A percentile compares a stretch with the other conserved stretches of the same genome.
Conservation (phyloP, 2,888 invertebrate genomes). For the Pelosia muscerda region DNA sequence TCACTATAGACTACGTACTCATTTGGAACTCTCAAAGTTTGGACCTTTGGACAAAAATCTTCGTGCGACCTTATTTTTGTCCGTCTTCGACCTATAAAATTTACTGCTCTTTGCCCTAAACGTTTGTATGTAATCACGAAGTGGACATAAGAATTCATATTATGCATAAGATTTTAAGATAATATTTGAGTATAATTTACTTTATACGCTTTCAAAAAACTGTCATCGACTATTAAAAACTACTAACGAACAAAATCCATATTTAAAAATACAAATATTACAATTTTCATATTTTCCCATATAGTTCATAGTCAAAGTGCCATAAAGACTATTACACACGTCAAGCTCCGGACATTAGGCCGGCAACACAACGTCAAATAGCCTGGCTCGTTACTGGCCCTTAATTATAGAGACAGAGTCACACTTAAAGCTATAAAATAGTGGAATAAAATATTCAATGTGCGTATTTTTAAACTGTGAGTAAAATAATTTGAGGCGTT, state of each 20-base stretch:
- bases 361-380: constrained; percentile 68
- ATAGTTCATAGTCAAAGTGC: constrained; percentile 52
- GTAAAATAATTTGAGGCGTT: too few relatives aligned
- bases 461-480: too few relatives aligned
- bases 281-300: constrained; percentile 43
- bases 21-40: too few relatives aligned
- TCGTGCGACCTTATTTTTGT: too few relatives aligned
- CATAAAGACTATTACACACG: constrained; percentile 63
- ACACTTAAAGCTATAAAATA: constrained; percentile 43
- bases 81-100: too few relatives aligned
- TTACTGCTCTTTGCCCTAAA: too few relatives aligned
- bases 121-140: background rate
- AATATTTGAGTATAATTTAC: background rate
- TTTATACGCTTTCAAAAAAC: background rate
- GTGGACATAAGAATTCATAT: background rate
- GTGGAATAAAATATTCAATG: background rate
- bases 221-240: constrained; percentile 12
- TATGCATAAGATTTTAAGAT: background rate
- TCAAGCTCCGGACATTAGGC: constrained; percentile 64
- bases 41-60: too few relatives aligned
- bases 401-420: constrained; percentile 71
- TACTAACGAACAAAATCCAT: constrained; percentile 29
- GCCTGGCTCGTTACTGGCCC: constrained; percentile 66
- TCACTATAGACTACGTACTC: too few relatives aligned
- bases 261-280: constrained; percentile 29